phyloP scores from a whole-genome alignment of 2,113 vertebrate genomes.

The Ceyx melanurus region DNA sequence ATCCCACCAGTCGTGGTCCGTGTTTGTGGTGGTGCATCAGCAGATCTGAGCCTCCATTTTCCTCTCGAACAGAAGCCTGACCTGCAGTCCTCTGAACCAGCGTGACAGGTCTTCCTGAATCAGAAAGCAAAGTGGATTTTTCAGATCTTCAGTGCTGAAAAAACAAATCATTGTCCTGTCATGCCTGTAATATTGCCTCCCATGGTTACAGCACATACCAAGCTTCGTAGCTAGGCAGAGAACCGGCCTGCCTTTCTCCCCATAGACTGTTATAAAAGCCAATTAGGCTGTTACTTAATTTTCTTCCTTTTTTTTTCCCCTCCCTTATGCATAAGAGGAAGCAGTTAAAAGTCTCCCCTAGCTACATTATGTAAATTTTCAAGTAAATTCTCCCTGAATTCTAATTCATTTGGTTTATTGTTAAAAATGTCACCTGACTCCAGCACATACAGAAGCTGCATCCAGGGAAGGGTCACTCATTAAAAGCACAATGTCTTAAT shows the following conservation, averaged over 20 bases:
- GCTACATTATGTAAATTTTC: slow-evolving; percentile 24
- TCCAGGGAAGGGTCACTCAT: background rate
- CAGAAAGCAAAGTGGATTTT: slow-evolving; percentile 20
- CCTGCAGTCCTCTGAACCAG: background rate
- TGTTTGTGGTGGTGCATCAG: background rate
- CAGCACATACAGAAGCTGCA: background rate
- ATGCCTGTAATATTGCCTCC: slow-evolving; percentile 47
- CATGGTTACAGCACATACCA: slow-evolving; percentile 61
- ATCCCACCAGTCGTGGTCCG: background rate
- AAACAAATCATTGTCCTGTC: slow-evolving; percentile 34
- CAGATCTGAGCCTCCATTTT: background rate
- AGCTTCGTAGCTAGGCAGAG: slow-evolving; percentile 40
- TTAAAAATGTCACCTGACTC: background rate
- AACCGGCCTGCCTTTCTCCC: slow-evolving; percentile 13
- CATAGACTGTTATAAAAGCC: slow-evolving; percentile 47
- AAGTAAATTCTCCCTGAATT: slow-evolving; percentile 1
- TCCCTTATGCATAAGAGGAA: background rate
- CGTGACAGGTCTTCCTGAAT: background rate
- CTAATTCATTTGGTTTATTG: background rate
- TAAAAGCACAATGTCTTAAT: background rate
- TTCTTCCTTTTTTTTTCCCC: background rate
- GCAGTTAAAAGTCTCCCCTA: slow-evolving; percentile 24
- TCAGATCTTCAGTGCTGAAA: slow-evolving; percentile 25
- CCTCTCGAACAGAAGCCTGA: background rate
- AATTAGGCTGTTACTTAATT: slow-evolving; percentile 61